Evolutionary conservation across 2,888 invertebrate species (phyloP), one percentile per base, ranked within the genome.

Genomic region (Drosophila mettleri): DNA sequence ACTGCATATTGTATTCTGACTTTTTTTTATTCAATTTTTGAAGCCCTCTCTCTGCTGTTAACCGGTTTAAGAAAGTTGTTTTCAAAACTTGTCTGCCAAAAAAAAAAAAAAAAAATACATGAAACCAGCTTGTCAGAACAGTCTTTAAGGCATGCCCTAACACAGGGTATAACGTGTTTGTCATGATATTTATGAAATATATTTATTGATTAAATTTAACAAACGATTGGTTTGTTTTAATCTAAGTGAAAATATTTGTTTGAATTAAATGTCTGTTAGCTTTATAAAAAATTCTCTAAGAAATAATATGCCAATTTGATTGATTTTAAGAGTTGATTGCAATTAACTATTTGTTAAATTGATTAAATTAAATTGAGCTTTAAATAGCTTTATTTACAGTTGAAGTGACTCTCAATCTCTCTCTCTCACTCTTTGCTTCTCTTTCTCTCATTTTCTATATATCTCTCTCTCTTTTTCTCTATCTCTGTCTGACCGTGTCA

Each of bases 41-140:
- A 12, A 34, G 34, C 33, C n/a, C 54, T 33, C 31, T 18, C 14
- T 12, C 8, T 20, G 8, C 29, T 34, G 52, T 2, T 24, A 82
- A 82, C 85, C 85, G 74, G 82, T 85, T 82, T 79, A 69, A 65
- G 82, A 85, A 82, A 85, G 79, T 79, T 69, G 65, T 48, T 66
- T 46, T 41, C 36, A 41, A 70, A 69, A 67, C 61, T 65, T 54
- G 69, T 54, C 53, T 65, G 67, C 22, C 60, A 57, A 59, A 63
- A 58, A 48, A 34, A 29, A 3, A 6, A 78, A 79, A 41, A 8
- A 41, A 14, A 41, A 18, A 41, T 12, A 57, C 31, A 2, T 33
- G 31, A 41, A 46, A 22, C 16, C 41, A 49, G 51, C 45, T 45
- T 55, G 52, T 41, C 63, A 64, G 63, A 70, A 61, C 55, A 12